Percentiles rank a stretch among this genome's conserved stretches.
Conservation (phyloP, 2,113 vertebrate species). For the Phylloscopus trochilus region DNA sequence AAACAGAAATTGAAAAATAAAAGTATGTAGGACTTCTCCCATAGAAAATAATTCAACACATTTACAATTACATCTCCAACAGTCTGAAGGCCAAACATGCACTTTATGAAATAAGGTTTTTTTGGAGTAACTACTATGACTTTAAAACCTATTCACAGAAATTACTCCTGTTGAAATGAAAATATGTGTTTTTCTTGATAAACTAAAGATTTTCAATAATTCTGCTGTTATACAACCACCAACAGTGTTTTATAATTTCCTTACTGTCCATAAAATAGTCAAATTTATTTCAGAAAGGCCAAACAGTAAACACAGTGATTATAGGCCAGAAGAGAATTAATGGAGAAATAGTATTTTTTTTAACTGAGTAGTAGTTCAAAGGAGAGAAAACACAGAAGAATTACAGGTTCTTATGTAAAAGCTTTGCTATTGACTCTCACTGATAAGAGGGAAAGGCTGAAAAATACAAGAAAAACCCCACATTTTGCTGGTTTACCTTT, state of each 20-base stretch:
- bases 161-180: slow-evolving; percentile 17
- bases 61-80: neutral
- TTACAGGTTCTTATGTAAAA: slow-evolving; percentile 37
- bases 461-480: neutral
- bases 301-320: slow-evolving; percentile 59
- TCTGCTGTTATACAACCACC: slow-evolving; percentile 13
- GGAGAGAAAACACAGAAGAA: slow-evolving; percentile 10
- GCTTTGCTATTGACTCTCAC: neutral
- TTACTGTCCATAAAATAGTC: slow-evolving; percentile 13
- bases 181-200: slow-evolving; percentile 19
- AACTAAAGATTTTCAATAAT: slow-evolving; percentile 29
- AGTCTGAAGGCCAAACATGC: neutral
- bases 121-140: slow-evolving; percentile 14
- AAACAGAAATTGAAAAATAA: slow-evolving; percentile 3
- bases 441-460: neutral
- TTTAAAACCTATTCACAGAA: slow-evolving; percentile 46
- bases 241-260: slow-evolving; percentile 26
- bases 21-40: neutral
- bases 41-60: neutral
- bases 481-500: slow-evolving; percentile 13
- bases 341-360: neutral
- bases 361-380: neutral
- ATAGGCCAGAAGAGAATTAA: slow-evolving; percentile 29
- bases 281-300: slow-evolving; percentile 32
- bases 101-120: slow-evolving; percentile 20